Evolutionary conservation across 2,797 vertebrate species (phyloP), one percentile per base, ranked within the genome.

Genomic region (Myioborus miniatus): DNA sequence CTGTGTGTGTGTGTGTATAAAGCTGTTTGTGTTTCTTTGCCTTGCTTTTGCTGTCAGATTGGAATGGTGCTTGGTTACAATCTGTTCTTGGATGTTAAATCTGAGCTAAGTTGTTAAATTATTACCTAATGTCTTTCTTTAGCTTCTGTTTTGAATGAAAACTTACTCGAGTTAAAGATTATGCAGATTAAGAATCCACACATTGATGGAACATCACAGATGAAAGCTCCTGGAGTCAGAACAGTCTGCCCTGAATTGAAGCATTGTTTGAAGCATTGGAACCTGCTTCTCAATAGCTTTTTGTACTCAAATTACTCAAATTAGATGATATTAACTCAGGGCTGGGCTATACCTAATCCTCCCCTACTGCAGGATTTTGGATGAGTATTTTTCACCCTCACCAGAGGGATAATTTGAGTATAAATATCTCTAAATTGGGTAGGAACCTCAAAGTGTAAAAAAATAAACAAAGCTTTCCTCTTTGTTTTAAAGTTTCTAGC

Each of bases 121-220:
- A 53, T 89, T 82, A 71, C 52, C 85, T 78, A 55, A 16, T 74
- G 47, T 67, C 69, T 83, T 43, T 74, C 56, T 91, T 87, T 83
- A 59, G 64, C 70, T 78, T 94, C 83, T 68, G 12, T 87, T 94
- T 82, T 91, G 77, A 96, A 82, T 67, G 56, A 88, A 58, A 62
- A 24, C 10, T 87, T 68, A 44, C 15, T 67, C 1, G 16, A 27
- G 50, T 49, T 91, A 59, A 78, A 76, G 80, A 36, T 71, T 34
- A 36, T 78, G 68, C 34, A 67, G 72, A 34, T 76, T 34, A 60
- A 79, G 74, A 86, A 56, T 60, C 39, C 53, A 79, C 74, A 22
- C 23, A 22, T 17, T 56, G 67, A 36, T 53, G 76, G 44, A 76
- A 49, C 18, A 69, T 69, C 53, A 59, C 46, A 56, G 44, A 22